Evolutionary conservation across 2,797 vertebrate genomes (phyloP), one percentile per base, ranked within the genome.

Genomic region (Sebastes trivittatus): DNA sequence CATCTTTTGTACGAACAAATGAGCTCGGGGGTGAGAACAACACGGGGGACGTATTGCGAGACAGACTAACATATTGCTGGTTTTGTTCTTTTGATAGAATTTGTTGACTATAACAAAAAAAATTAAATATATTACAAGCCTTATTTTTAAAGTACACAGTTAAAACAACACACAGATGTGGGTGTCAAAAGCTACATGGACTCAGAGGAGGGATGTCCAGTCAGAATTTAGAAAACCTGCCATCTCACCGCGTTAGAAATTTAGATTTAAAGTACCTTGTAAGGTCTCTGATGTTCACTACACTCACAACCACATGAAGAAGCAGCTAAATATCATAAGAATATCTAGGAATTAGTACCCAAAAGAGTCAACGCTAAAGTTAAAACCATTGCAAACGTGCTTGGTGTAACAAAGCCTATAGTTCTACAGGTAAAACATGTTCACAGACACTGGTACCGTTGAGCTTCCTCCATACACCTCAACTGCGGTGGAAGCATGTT

Each of bases 401-500:
- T 54, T 23, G 18, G 23, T 11, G 22, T 30, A 34, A 68, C 18
- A 73, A 71, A 76, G 18, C 22, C 27, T 54, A 7, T 52, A 52
- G 49, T n/a, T 55, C n/a, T 27, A 56, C 27, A 64, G 11, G 11
- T 25, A 10, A 58, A 59, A 46, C 0, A 11, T 72, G 9, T 29
- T 66, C 22, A 18, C n/a, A 58, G 54, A 80, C 16, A 32, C 3
- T 6, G 13, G 80, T 42, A 30, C 34, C 11, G 18, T 29, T 34
- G 8, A 77, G 6, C 52, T 66, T 72, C 42, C 54, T 65, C 62
- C 5, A 8, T 29, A 49, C 27, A 62, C 27, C 59, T 72, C 30
- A 49, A 23, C 42, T 27, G 62, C 30, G 20, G 56, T 11, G 65
- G 61, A 61, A 52, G 69, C 54, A 23, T 73, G 54, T 83, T 80